A percentile compares a stretch with the other conserved stretches of the same genome.
Evolutionary conservation across 1,140 invertebrate species (phyloP).

Genomic region (Pygmarrhopalites habei): DNA sequence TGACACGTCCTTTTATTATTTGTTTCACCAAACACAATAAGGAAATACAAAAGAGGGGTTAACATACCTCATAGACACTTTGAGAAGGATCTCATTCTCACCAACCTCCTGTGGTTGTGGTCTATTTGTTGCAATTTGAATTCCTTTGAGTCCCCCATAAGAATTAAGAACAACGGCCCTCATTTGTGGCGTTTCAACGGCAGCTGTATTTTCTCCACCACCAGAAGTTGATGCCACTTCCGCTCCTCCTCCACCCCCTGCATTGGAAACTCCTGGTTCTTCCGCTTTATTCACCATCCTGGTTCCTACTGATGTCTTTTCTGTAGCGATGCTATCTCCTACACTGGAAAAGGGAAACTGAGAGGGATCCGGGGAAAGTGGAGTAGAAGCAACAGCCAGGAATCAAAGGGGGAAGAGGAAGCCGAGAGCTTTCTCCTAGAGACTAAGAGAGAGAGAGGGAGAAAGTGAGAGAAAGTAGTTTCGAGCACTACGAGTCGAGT

Average conservation of each 20-base stretch:
- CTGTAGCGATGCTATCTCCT: too few relatives aligned
- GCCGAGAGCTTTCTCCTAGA: too few relatives aligned
- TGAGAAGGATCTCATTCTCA: slow-evolving; percentile 14
- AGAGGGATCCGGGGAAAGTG: too few relatives aligned
- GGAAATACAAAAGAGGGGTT: background rate
- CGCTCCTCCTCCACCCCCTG: slow-evolving; percentile 3
- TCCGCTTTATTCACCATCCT: slow-evolving; percentile 22
- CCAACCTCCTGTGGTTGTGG: background rate
- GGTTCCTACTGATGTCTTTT: too few relatives aligned
- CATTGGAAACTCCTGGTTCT: background rate
- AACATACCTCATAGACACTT: slow-evolving; percentile 25
- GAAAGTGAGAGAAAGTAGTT: too few relatives aligned
- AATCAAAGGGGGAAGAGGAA: too few relatives aligned
- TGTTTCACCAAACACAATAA: background rate
- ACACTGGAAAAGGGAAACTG: too few relatives aligned
- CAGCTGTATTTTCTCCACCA: background rate
- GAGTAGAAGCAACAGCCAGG: too few relatives aligned
- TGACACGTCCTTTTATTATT: background rate
- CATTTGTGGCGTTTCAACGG: slow-evolving; percentile 15
- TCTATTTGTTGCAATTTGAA: slow-evolving; percentile 13
- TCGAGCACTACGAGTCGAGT: too few relatives aligned
- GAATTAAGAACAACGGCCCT: slow-evolving; percentile 21
- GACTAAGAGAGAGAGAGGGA: too few relatives aligned
- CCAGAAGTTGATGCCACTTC: background rate
- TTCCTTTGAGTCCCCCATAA: slow-evolving; percentile 27